Percentiles rank a stretch among this genome's conserved stretches.
phyloP scores from a whole-genome alignment of 2,888 invertebrate species.

The Corythucha ciliata region DNA sequence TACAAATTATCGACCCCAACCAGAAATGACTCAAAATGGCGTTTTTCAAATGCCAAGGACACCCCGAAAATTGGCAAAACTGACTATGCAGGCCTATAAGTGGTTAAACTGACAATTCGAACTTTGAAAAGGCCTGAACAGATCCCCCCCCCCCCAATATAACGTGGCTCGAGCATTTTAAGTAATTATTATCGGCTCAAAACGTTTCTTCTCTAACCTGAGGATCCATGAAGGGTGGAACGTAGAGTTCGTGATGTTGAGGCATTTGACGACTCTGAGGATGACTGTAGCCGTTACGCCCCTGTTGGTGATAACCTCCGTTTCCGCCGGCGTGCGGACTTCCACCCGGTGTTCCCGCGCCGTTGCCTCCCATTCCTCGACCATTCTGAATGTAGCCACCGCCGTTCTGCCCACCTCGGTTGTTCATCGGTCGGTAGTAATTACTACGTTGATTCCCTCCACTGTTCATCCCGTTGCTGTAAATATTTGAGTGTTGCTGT shows the following conservation, averaged over 20 bases:
- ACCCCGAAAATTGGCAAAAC: no score
- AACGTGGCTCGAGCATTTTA: background rate
- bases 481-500: no score
- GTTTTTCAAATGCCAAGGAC: no score
- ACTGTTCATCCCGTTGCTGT: conserved; percentile 14
- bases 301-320: background rate
- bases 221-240: conserved; percentile 22
- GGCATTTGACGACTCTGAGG: conserved; percentile 23
- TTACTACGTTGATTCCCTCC: conserved; percentile 3
- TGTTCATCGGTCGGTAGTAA: conserved; percentile 24
- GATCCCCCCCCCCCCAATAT: no score
- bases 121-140: no score
- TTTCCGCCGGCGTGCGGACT: background rate
- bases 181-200: background rate
- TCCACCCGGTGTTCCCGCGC: background rate
- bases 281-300: conserved; percentile 31
- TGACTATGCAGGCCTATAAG: no score
- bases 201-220: conserved; percentile 8
- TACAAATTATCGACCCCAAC: no score
- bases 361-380: background rate
- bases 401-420: conserved; percentile 13
- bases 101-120: no score
- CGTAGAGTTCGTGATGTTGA: conserved; percentile 23
- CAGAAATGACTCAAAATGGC: no score
- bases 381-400: background rate